phyloP scores from a whole-genome alignment of 2,888 invertebrate genomes.

The Luperina nickerlii region DNA sequence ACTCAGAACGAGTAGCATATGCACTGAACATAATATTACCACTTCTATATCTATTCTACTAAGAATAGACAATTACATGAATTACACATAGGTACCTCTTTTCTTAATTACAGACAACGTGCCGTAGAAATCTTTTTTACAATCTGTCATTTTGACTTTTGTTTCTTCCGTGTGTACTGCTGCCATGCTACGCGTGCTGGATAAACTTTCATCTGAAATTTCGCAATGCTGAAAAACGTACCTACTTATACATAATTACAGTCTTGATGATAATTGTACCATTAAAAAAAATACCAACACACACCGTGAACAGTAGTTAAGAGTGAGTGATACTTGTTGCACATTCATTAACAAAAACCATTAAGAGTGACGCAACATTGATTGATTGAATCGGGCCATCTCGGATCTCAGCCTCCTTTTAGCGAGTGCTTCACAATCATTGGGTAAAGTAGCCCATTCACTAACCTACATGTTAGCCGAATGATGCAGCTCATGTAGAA shows the following conservation, averaged over 20 bases:
- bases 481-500: conserved; percentile 7
- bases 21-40: background rate
- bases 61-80: background rate
- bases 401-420: conserved; percentile 52
- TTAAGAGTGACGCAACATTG: conserved; percentile 60
- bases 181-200: no score
- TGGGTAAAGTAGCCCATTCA: conserved; percentile 44
- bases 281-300: background rate
- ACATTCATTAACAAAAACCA: conserved; percentile 63
- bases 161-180: background rate
- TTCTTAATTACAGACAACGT: background rate
- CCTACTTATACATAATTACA: background rate
- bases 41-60: background rate
- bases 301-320: conserved; percentile 34
- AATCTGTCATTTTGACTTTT: background rate
- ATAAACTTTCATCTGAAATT: background rate
- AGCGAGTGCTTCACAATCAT: conserved; percentile 7
- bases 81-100: background rate
- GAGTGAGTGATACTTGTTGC: conserved; percentile 26
- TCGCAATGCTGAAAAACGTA: background rate
- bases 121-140: background rate
- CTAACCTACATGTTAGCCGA: conserved; percentile 39
- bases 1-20: background rate
- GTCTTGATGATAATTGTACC: background rate
- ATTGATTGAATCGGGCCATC: conserved; percentile 63